Conservation (phyloP, 2,113 vertebrate species). For the Silurus asotus region DNA sequence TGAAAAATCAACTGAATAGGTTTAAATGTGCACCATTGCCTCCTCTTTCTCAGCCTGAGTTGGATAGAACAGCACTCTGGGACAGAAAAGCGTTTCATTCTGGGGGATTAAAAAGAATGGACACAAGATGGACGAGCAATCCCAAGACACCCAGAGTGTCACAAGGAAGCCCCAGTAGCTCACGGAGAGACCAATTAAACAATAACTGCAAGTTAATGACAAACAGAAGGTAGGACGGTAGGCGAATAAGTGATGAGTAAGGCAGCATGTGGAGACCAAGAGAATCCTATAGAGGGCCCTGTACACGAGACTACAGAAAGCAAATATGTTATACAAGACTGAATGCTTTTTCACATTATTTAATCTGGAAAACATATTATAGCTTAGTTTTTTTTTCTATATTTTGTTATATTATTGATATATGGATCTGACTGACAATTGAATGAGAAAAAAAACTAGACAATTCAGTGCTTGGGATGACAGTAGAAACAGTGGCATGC, state of each 20-base stretch:
- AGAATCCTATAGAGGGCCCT: not conserved
- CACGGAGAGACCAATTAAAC: slow-evolving; percentile 47
- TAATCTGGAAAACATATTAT: not conserved
- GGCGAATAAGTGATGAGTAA: slow-evolving; percentile 21
- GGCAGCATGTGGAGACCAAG: not conserved
- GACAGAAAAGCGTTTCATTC: not conserved
- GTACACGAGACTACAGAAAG: not conserved
- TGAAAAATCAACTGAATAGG: not conserved
- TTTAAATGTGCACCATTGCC: not conserved
- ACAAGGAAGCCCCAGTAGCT: slow-evolving; percentile 22
- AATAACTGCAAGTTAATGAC: slow-evolving; percentile 58
- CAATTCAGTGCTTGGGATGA: not conserved
- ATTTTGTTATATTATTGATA: not conserved
- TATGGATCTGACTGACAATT: not conserved
- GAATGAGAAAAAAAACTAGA: not conserved
- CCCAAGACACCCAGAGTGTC: slow-evolving; percentile 39
- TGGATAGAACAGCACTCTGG: not conserved
- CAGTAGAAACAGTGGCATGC: not conserved
- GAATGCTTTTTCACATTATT: not conserved
- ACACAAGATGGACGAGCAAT: slow-evolving; percentile 45
- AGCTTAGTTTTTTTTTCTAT: not conserved
- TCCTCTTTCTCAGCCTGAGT: not conserved
- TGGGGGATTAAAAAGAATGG: slow-evolving; percentile 16
- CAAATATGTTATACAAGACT: not conserved
- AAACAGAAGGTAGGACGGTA: slow-evolving; percentile 52